These are phyloP conservation scores for Phaonia tiefii DNA, from an alignment of 2,888 invertebrate genomes.

Conservation along the genomic window DNA sequence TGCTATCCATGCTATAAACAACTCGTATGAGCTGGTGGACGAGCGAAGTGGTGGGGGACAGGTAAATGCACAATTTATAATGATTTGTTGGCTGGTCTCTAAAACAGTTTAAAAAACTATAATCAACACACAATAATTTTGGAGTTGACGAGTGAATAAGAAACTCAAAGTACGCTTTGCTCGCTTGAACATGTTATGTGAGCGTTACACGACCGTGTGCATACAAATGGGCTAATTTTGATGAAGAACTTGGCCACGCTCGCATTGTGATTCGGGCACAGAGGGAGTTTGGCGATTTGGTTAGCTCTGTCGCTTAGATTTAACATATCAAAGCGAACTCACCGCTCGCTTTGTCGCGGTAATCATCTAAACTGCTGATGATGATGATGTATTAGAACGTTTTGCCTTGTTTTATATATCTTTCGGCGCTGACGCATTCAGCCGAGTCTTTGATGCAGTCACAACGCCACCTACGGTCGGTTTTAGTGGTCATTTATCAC, in stretches of 20 bases:
- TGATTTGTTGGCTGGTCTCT: constrained; percentile 61
- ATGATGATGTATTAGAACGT: constrained; percentile 62
- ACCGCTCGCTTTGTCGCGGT: constrained; percentile 65
- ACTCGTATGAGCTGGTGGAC: neutral
- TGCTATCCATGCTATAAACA: constrained; percentile 8
- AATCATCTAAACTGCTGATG: constrained; percentile 62
- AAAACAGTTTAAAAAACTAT: constrained; percentile 67
- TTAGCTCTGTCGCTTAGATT: constrained; percentile 60
- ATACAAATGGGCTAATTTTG: constrained; percentile 72
- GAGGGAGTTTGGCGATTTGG: constrained; percentile 62
- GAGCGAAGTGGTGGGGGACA: neutral
- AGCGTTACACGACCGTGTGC: constrained; percentile 57
- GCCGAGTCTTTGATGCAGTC: constrained; percentile 42
- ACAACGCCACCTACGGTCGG: constrained; percentile 66
- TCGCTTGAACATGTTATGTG: constrained; percentile 54
- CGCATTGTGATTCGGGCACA: constrained; percentile 42
- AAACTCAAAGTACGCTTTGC: neutral
- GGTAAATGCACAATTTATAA: constrained; percentile 48
- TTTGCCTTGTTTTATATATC: constrained; percentile 18
- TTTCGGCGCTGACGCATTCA: constrained; percentile 7
- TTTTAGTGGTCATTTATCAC: constrained; percentile 66
- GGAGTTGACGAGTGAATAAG: constrained; percentile 20
- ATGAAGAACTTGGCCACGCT: constrained; percentile 70
- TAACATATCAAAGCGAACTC: constrained; percentile 69
- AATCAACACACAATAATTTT: constrained; percentile 67